Evolutionary conservation across 2,888 invertebrate genomes (phyloP).

Genomic region (Drosophila ochracea): DNA sequence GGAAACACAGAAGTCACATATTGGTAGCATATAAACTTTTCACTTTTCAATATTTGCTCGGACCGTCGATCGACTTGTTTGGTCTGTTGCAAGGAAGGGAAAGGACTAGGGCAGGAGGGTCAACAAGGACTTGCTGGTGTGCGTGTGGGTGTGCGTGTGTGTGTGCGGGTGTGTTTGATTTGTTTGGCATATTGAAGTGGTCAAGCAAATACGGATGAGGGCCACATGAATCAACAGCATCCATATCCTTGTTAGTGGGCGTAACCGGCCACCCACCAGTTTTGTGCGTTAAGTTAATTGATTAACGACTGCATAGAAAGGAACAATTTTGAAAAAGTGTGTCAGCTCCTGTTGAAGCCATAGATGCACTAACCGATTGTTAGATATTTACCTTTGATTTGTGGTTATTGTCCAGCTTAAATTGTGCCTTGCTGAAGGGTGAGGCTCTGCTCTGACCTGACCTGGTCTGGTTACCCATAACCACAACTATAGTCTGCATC

Average conservation of each 20-base stretch:
- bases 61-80: conserved; percentile 40
- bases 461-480: background rate
- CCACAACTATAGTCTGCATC: conserved; percentile 7
- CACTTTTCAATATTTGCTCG: conserved; percentile 77
- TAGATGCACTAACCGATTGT: conserved; percentile 12
- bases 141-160: conserved; percentile 58
- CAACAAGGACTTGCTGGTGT: conserved; percentile 18
- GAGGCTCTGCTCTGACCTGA: background rate
- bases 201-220: conserved; percentile 64
- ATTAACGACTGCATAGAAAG: conserved; percentile 64
- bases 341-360: conserved; percentile 26
- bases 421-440: conserved; percentile 60
- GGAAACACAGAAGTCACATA: conserved; percentile 52
- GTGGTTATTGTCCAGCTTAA: conserved; percentile 79
- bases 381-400: conserved; percentile 61
- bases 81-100: conserved; percentile 8
- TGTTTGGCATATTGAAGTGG: conserved; percentile 84
- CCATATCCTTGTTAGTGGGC: conserved; percentile 50
- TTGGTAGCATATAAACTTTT: conserved; percentile 71
- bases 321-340: conserved; percentile 46
- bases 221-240: conserved; percentile 53
- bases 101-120: conserved; percentile 12
- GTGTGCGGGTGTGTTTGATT: conserved; percentile 68
- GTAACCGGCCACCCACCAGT: conserved; percentile 39
- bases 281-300: conserved; percentile 75